phyloP scores from a whole-genome alignment of 2,797 vertebrate genomes.

The Anguilla anguilla region DNA sequence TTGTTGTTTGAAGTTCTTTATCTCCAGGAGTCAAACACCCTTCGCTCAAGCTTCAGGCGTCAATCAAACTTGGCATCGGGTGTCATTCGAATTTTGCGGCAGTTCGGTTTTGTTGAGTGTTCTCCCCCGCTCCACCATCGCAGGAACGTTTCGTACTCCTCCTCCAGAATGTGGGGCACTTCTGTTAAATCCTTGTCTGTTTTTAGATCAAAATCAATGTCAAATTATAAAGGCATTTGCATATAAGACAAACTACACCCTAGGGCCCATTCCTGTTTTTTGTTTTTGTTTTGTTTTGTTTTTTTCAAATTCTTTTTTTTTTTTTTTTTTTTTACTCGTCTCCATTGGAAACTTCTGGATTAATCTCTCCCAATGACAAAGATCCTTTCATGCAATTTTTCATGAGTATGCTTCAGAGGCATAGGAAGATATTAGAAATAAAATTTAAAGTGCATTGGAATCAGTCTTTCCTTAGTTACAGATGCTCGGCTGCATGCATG shows the following conservation, averaged over 20 bases:
- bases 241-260: slow-evolving; percentile 9
- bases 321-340: background rate
- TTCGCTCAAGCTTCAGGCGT: background rate
- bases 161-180: background rate
- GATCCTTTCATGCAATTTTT: background rate
- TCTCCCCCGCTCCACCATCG: background rate
- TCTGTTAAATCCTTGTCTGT: background rate
- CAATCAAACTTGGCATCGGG: background rate
- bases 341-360: background rate
- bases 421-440: background rate
- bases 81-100: background rate
- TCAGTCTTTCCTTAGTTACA: background rate
- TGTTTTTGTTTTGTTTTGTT: background rate
- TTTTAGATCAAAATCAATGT: slow-evolving; percentile 14
- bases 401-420: background rate
- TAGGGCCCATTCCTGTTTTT: background rate
- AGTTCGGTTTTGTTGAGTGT: background rate
- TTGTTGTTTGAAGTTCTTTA: no score
- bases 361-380: background rate
- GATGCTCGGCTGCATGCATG: background rate
- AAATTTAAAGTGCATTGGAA: background rate
- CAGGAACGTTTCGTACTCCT: background rate
- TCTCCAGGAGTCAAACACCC: background rate
- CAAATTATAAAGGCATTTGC: background rate
- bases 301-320: background rate